phyloP scores from a whole-genome alignment of 1,140 invertebrate genomes.

The Adelges cooleyi region DNA sequence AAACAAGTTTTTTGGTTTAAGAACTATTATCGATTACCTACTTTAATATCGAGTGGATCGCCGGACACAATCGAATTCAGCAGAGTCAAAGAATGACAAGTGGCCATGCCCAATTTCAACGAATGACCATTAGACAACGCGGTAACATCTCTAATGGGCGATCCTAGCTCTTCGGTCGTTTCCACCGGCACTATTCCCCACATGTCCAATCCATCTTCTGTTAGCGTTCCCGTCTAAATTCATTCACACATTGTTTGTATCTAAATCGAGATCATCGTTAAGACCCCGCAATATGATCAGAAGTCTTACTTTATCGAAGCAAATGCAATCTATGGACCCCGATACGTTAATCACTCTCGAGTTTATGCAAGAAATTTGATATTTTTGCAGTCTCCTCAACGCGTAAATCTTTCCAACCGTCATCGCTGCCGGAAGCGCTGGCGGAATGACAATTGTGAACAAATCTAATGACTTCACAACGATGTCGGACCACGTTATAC shows the following conservation, averaged over 20 bases:
- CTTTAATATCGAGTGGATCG: slow-evolving; percentile 71
- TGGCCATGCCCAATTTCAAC: slow-evolving; percentile 51
- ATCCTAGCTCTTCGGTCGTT: slow-evolving; percentile 45
- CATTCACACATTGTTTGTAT: not conserved
- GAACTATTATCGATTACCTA: slow-evolving; percentile 31
- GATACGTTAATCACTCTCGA: slow-evolving; percentile 80
- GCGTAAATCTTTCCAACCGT: slow-evolving; percentile 77
- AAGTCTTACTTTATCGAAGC: slow-evolving; percentile 79
- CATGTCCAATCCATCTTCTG: slow-evolving; percentile 87
- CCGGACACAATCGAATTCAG: slow-evolving; percentile 64
- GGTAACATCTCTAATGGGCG: slow-evolving; percentile 44
- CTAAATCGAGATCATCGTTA: not conserved
- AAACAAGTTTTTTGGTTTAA: not conserved
- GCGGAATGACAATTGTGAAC: slow-evolving; percentile 89
- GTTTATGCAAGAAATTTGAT: slow-evolving; percentile 81
- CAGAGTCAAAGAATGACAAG: slow-evolving; percentile 70
- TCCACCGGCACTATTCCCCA: slow-evolving; percentile 66
- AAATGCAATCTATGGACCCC: slow-evolving; percentile 81
- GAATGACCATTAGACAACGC: slow-evolving; percentile 39
- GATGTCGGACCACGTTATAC: slow-evolving; percentile 48
- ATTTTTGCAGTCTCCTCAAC: slow-evolving; percentile 63
- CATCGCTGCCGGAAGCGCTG: slow-evolving; percentile 87
- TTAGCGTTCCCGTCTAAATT: slow-evolving; percentile 75
- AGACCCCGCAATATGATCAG: not conserved
- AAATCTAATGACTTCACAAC: slow-evolving; percentile 75